Evolutionary conservation across 2,113 vertebrate genomes (phyloP).

Genomic region (Neotoma lepida): DNA sequence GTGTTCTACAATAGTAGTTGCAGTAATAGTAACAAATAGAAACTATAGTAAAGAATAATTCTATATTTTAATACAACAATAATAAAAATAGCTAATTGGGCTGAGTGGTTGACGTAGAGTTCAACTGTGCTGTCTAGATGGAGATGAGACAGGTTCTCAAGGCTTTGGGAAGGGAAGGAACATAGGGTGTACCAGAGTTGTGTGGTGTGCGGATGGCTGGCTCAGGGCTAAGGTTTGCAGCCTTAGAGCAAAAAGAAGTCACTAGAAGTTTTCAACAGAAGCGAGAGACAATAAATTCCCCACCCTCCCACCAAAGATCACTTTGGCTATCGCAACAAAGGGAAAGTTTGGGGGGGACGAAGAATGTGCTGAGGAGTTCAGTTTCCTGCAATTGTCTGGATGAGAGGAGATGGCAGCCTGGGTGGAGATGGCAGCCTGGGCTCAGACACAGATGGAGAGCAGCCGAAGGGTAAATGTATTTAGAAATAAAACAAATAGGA

Average conservation of each 20-base stretch:
- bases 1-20: background rate
- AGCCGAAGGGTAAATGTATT: background rate
- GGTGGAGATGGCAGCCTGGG: too few species aligned
- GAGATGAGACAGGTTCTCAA: background rate
- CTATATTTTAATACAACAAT: background rate
- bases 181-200: background rate
- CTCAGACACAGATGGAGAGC: background rate
- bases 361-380: background rate
- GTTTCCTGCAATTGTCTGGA: background rate
- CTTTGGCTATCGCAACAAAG: background rate
- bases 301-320: background rate
- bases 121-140: background rate
- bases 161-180: background rate
- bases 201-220: background rate
- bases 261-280: background rate
- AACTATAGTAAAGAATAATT: background rate
- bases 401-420: background rate
- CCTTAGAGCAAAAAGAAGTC: background rate
- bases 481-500: background rate
- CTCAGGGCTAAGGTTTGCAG: background rate
- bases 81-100: background rate
- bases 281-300: background rate
- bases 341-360: background rate
- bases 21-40: background rate
- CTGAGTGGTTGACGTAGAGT: background rate